Conservation (phyloP, 2,113 vertebrate species). For the Furnarius figulus region DNA sequence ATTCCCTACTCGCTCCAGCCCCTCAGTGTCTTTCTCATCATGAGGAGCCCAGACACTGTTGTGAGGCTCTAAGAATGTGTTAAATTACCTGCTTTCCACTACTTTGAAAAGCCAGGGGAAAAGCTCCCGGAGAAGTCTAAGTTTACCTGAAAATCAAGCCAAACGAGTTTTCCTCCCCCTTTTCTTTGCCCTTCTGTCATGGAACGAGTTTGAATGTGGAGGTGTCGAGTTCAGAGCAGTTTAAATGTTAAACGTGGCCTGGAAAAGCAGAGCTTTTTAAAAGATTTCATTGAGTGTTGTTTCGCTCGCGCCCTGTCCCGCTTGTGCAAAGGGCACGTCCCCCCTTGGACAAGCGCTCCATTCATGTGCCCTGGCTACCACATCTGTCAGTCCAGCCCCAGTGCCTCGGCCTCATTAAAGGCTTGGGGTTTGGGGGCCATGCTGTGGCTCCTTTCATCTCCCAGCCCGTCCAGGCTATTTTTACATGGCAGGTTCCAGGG, state of each 20-base stretch:
- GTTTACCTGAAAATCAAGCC: slow-evolving; percentile 29
- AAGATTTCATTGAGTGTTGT: slow-evolving; percentile 41
- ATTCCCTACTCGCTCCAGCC: background rate
- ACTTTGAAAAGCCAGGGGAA: background rate
- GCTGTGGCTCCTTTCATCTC: slow-evolving; percentile 34
- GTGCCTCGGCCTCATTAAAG: background rate
- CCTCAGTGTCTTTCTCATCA: background rate
- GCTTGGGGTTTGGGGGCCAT: background rate
- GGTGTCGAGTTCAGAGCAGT: background rate
- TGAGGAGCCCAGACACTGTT: background rate
- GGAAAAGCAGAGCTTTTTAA: slow-evolving; percentile 10
- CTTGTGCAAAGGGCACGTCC: background rate
- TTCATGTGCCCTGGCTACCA: background rate
- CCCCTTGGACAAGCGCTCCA: background rate
- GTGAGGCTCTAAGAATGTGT: background rate
- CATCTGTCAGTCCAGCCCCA: background rate
- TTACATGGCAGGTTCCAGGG: background rate
- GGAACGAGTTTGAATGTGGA: background rate
- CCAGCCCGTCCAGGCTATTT: background rate
- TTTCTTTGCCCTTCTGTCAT: background rate
- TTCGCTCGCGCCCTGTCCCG: background rate
- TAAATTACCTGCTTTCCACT: background rate
- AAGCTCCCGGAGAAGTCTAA: background rate
- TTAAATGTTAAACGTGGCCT: background rate
- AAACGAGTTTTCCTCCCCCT: slow-evolving; percentile 6